A percentile compares a stretch with the other conserved stretches of the same genome.
Conservation (phyloP, 2,113 vertebrate genomes). For the Myiozetetes cayanensis region DNA sequence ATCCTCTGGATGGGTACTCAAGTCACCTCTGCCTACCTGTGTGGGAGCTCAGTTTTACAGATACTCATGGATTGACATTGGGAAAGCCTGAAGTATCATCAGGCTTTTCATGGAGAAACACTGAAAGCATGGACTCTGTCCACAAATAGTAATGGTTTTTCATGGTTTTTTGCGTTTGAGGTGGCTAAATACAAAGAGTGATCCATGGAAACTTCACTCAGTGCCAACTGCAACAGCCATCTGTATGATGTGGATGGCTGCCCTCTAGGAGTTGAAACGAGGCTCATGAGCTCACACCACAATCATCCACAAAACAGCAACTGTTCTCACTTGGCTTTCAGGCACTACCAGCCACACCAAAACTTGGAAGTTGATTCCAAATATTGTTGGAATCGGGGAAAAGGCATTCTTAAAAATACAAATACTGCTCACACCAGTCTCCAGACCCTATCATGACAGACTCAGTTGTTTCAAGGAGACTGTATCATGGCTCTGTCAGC, state of each 20-base stretch:
- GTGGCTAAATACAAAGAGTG: neutral
- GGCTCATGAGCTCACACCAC: neutral
- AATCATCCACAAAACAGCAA: neutral
- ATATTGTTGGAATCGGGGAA: neutral
- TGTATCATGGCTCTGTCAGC: neutral
- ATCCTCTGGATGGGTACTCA: neutral
- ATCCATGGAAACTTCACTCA: neutral
- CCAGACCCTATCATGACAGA: neutral
- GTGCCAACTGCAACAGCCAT: neutral
- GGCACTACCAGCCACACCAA: neutral
- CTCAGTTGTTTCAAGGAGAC: neutral
- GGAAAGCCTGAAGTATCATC: neutral
- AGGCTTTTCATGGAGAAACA: neutral
- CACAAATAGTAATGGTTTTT: neutral
- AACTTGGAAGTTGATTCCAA: neutral
- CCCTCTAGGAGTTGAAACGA: neutral
- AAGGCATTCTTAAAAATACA: neutral
- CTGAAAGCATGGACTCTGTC: neutral
- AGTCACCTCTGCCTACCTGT: neutral
- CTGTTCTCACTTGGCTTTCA: neutral
- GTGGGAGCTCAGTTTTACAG: neutral
- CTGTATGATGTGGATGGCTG: neutral
- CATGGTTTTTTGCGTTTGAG: neutral
- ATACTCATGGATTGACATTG: neutral
- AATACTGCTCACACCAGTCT: neutral